phyloP scores from a whole-genome alignment of 1,140 invertebrate genomes.

The Arion vulgaris region DNA sequence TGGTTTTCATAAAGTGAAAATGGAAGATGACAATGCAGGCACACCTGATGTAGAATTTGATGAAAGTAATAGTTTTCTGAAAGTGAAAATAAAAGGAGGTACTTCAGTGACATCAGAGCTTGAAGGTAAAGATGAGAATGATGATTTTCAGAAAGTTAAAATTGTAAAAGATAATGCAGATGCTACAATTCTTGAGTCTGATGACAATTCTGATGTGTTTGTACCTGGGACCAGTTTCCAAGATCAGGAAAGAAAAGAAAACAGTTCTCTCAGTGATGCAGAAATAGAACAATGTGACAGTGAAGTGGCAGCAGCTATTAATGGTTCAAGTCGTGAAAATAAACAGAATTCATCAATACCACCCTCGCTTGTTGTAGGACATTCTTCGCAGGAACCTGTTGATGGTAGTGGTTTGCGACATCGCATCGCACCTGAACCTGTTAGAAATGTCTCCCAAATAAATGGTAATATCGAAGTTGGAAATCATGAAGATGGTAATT shows the following conservation, averaged over 20 bases:
- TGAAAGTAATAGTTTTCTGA: not conserved
- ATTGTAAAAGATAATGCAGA: not conserved
- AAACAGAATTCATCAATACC: not conserved
- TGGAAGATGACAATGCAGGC: not conserved
- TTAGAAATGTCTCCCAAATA: not conserved
- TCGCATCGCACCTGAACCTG: slow-evolving; percentile 18
- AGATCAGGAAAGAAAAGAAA: not conserved
- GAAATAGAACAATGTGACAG: not conserved
- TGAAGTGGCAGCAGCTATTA: not conserved
- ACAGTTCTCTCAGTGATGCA: not conserved
- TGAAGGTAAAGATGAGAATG: no score
- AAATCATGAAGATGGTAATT: not conserved
- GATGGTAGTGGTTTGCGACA: slow-evolving; percentile 15
- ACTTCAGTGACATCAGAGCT: not conserved
- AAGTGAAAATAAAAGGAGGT: not conserved
- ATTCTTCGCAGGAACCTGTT: not conserved
- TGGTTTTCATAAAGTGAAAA: not conserved
- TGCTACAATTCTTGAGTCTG: not conserved
- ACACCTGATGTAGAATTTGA: not conserved
- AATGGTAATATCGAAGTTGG: not conserved
- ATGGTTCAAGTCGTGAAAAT: not conserved
- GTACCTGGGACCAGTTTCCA: not conserved
- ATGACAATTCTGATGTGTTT: not conserved
- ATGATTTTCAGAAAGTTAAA: not conserved
- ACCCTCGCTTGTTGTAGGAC: not conserved